phyloP scores from a whole-genome alignment of 2,113 vertebrate genomes.

The Otus sunia region DNA sequence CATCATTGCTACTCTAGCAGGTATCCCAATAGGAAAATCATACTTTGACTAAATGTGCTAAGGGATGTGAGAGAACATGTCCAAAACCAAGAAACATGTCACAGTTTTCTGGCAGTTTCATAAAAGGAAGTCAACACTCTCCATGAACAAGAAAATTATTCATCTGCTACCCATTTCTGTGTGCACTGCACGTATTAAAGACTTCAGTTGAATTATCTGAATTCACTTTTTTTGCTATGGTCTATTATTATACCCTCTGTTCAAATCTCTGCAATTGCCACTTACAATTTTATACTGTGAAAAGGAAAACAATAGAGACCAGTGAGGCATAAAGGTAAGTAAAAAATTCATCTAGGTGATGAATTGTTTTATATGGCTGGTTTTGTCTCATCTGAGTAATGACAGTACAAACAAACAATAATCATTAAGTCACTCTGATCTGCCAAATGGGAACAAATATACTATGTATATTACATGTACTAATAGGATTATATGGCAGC shows the following conservation, averaged over 20 bases:
- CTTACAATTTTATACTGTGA: slow-evolving; percentile 73
- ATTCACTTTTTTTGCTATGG: slow-evolving; percentile 39
- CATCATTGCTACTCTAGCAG: background rate
- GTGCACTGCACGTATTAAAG: slow-evolving; percentile 30
- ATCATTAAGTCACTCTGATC: slow-evolving; percentile 70
- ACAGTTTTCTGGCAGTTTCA: slow-evolving; percentile 35
- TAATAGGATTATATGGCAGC: slow-evolving; percentile 83
- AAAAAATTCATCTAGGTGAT: slow-evolving; percentile 50
- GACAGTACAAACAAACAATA: slow-evolving; percentile 63
- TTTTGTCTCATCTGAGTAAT: slow-evolving; percentile 55
- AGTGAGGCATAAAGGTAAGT: slow-evolving; percentile 62
- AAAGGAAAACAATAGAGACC: slow-evolving; percentile 53
- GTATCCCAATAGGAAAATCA: background rate
- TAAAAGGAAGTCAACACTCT: slow-evolving; percentile 42
- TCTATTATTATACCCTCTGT: slow-evolving; percentile 62
- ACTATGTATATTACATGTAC: slow-evolving; percentile 84
- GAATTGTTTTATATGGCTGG: slow-evolving; percentile 48
- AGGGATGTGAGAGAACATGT: background rate
- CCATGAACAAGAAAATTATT: slow-evolving; percentile 18
- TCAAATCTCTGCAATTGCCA: slow-evolving; percentile 57
- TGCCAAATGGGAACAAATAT: slow-evolving; percentile 82
- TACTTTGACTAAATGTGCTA: background rate
- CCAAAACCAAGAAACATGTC: slow-evolving; percentile 2
- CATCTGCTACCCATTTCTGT: slow-evolving; percentile 30
- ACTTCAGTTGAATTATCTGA: slow-evolving; percentile 38